Base-by-base conservation (phyloP, 2,113 vertebrate genomes). In the Oreocharis arfaki region DNA sequence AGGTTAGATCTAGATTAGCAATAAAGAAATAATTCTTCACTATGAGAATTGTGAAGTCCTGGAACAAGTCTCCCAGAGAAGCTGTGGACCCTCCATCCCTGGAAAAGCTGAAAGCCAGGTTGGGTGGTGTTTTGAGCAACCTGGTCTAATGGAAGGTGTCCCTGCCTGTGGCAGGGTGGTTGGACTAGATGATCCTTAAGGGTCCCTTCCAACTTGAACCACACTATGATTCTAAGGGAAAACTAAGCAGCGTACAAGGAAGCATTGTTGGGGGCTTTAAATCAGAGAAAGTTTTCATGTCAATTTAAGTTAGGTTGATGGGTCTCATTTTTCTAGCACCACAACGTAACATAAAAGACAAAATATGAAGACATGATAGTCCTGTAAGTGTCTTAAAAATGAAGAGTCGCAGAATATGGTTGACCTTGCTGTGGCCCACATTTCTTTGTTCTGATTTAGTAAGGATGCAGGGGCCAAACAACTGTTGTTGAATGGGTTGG, bases 371-470 rank as follows among this genome's bases (percentile, higher is more conserved):
- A 33, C 3, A 33, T 27, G 68, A 35, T n/a, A 80, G 13, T 22
- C 20, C 18, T 49, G 13, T 44, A 67, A 49, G 24, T 67, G 26
- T 59, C 5, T 8, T 8, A 65, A 2, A 9, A 18, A 35, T 41
- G 32, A 17, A 57, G 24, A 5, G 16, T 39, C 2, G 12, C 7
- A 56, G 27, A 22, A 46, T 0, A 0, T 24, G 15, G 2, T 6
- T 65, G 15, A 11, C 2, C 14, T 67, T 70, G 4, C 37, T 63
- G 16, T 35, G 18, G 8, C 10, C 7, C 18, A 57, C 23, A 13
- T 11, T 69, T 7, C 15, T 37, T 88, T 41, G 44, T 6, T 6
- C 1, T 69, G 22, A 16, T 60, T 84, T 76, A 44, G 3, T 18
- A 76, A 67, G n/a, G 13, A 63, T 49, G 9, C 21, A 26, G 21